These are phyloP conservation scores for Oplegnathus fasciatus DNA, from an alignment of 2,113 vertebrate genomes.

Conservation along the genomic window DNA sequence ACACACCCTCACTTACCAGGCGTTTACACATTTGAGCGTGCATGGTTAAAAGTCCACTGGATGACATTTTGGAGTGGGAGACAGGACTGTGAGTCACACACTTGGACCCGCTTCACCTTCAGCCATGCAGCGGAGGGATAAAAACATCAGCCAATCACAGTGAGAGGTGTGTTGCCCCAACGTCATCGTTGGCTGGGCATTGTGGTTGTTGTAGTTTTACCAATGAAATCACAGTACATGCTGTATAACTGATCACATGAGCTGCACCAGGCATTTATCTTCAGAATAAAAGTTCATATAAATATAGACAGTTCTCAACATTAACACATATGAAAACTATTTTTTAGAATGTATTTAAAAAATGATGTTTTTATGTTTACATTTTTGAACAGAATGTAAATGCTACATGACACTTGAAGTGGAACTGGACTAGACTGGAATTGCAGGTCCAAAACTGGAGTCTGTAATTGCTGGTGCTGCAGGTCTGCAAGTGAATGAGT, in stretches of 20 bases:
- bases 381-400: no score
- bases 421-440: neutral
- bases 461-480: no score
- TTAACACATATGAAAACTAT: neutral
- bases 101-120: conserved; percentile 76
- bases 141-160: conserved; percentile 76
- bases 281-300: no score
- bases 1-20: conserved; percentile 75
- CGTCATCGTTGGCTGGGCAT: conserved; percentile 45
- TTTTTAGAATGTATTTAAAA: neutral
- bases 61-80: conserved; percentile 63
- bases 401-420: no score
- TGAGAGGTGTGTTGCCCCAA: conserved; percentile 61
- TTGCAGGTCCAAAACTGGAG: no score
- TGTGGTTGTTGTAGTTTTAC: conserved; percentile 76
- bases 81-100: neutral
- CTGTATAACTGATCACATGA: neutral
- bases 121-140: conserved; percentile 24
- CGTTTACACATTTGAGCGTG: conserved; percentile 72
- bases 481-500: neutral
- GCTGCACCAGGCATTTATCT: neutral
- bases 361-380: no score
- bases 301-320: neutral
- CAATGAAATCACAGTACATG: no score
- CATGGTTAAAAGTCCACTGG: conserved; percentile 74